Evolutionary conservation across 2,797 vertebrate genomes (phyloP).

Genomic region (Amniataba percoides): DNA sequence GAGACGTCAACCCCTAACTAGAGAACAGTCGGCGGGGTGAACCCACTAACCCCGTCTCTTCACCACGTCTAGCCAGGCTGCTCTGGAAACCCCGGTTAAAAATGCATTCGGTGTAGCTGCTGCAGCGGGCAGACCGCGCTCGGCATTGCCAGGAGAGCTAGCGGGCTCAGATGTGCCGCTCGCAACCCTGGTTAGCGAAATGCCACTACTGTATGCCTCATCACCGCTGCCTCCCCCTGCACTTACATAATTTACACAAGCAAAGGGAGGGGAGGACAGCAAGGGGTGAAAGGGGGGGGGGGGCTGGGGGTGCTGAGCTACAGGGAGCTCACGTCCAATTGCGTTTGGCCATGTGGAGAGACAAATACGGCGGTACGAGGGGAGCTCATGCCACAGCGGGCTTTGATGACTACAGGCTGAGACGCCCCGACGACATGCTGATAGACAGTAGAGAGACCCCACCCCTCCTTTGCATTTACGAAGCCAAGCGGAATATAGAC

Average conservation of each 20-base stretch:
- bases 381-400: constrained; percentile 71
- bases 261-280: constrained; percentile 57
- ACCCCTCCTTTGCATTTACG: constrained; percentile 63
- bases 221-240: constrained; percentile 57
- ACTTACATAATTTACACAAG: constrained; percentile 87
- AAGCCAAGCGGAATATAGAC: constrained; percentile 73
- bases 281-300: background rate
- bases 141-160: constrained; percentile 34
- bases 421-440: constrained; percentile 72
- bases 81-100: constrained; percentile 79
- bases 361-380: constrained; percentile 68
- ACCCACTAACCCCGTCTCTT: constrained; percentile 73
- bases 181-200: constrained; percentile 67
- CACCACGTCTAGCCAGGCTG: constrained; percentile 74
- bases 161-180: constrained; percentile 35
- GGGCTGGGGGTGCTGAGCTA: constrained; percentile 36
- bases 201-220: constrained; percentile 72
- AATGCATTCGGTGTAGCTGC: constrained; percentile 77
- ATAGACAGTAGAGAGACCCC: constrained; percentile 72
- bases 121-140: constrained; percentile 36
- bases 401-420: constrained; percentile 80
- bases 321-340: constrained; percentile 76
- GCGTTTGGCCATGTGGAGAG: constrained; percentile 75
- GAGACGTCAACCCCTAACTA: constrained; percentile 73
- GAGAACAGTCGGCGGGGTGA: constrained; percentile 72